Evolutionary conservation across 2,888 invertebrate species (phyloP), one percentile per base, ranked within the genome.

Genomic region (Beris morrisii): DNA sequence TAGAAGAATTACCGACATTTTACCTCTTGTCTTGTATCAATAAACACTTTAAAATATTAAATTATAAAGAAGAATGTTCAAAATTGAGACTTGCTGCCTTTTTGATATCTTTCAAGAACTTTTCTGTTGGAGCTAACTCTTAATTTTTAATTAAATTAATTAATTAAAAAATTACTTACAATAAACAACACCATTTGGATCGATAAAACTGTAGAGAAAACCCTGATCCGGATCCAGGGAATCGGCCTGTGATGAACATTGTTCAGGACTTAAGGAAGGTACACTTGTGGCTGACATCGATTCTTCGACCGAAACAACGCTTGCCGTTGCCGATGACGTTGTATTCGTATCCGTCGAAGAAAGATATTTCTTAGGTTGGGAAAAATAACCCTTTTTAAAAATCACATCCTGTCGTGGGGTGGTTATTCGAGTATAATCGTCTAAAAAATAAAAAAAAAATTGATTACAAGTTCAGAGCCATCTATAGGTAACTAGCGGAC

Each of bases 321-420:
- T 71, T 4, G 70, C 69, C 12, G 71, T 65, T 13, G 70, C 70
- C 13, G 72, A 71, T 61, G 72, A 72, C 13, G 70, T 68, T 58
- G 70, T 67, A 61, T 70, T 69, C 31, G 69, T 70, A 65, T 70
- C 71, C 22, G 65, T 68, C 32, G 70, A 68, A 59, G 68, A 70
- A 28, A 67, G 52, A 54, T 66, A 70, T 65, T 68, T 70, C 66
- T 69, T 70, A 4, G 71, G 70, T 72, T 83, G 84, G 72, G 84
- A 84, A 71, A 88, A 78, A 78, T 87, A 88, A 69, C 87, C 86
- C 78, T 88, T 88, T 78, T 88, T 88, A 78, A 88, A 88, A 72
- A 88, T 81, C 70, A 88, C 85, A 77, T 88, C 88, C 79, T 88
- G 88, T 71, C 88, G 81, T 32, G 88, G 88, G 48, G 88, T 87